phyloP scores from a whole-genome alignment of 2,888 invertebrate genomes.

The Drosophila hamatofila region DNA sequence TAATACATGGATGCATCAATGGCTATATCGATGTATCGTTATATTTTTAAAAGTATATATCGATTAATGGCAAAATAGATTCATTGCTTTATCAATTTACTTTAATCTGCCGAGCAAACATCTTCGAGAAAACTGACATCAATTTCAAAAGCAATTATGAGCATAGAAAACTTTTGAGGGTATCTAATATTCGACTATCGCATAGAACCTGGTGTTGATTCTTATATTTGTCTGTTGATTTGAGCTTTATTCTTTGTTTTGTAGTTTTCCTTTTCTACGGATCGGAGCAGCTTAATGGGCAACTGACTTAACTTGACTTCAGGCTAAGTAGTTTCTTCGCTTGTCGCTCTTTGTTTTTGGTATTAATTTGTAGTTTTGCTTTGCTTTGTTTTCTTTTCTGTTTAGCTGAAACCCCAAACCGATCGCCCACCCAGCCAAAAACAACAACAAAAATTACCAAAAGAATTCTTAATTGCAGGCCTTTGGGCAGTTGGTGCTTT shows the following conservation, averaged over 20 bases:
- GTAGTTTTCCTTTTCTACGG: constrained; percentile 14
- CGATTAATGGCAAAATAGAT: too few relatives aligned
- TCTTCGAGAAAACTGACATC: too few relatives aligned
- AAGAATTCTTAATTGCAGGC: constrained; percentile 70
- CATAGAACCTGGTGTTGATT: not conserved
- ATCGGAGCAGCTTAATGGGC: constrained; percentile 67
- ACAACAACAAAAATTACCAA: constrained; percentile 2
- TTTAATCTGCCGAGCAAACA: too few relatives aligned
- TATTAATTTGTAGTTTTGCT: constrained; percentile 7
- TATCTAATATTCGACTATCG: not conserved
- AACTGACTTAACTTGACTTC: constrained; percentile 27
- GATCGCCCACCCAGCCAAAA: constrained; percentile 63
- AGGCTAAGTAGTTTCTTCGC: constrained; percentile 28
- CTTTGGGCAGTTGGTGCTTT: constrained; percentile 51
- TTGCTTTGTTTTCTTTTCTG: not conserved
- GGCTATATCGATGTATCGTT: too few relatives aligned
- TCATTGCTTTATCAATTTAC: too few relatives aligned
- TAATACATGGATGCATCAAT: too few relatives aligned
- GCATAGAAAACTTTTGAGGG: not conserved
- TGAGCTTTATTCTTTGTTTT: constrained; percentile 9
- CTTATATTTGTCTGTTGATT: constrained; percentile 13
- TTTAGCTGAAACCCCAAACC: constrained; percentile 14
- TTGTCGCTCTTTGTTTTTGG: constrained; percentile 12
- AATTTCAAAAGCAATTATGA: too few relatives aligned
- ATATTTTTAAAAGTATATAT: too few relatives aligned